Evolutionary conservation across 1,140 invertebrate genomes (phyloP), one percentile per base, ranked within the genome.

Genomic region (Drosophila sturtevanti): DNA sequence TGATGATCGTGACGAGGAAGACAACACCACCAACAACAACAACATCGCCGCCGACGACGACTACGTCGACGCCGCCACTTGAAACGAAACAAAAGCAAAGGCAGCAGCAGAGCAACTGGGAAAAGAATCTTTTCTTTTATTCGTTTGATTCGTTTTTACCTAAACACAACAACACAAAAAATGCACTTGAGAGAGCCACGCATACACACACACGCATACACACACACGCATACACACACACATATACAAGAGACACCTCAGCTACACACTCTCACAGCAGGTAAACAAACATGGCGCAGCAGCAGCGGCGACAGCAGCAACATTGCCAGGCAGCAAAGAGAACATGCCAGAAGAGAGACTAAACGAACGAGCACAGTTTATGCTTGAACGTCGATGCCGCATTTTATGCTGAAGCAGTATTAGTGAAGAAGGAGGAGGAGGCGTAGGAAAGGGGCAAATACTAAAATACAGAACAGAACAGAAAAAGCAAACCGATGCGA

Each of bases 61-160:
- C 51, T 37, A 62, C 67, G 72, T 21, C 85, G 64, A 65, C 73
- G 68, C 64, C 61, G 72, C 84, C 82, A 87, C 82, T 87, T 87
- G 82, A 87, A 74, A 73, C 76, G 79, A 82, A 87, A 86, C 86
- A 87, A 82, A 48, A 66, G 75, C 73, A 37, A 64, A 22, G 9
- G 58, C 64, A 63, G 64, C 52, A 58, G 24, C 64, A 59, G 41
- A 73, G 81, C 72, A 72, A 81, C 70, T 79, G 75, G 84, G 84
- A 87, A 87, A 84, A 89, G 82, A 87, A 82, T 87, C 82, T 89
- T 87, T 76, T 76, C 64, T 76, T 76, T 76, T 74, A 74, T 74
- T 66, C 70, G 71, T 86, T 87, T 86, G 78, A 86, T 81, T 86
- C 82, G 79, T 82, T 87, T 89, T 79, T 87, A 89, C 82, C 82